Percentiles rank a stretch among this genome's conserved stretches.
phyloP scores from a whole-genome alignment of 2,888 invertebrate species.

The Seladonia tumulorum region DNA sequence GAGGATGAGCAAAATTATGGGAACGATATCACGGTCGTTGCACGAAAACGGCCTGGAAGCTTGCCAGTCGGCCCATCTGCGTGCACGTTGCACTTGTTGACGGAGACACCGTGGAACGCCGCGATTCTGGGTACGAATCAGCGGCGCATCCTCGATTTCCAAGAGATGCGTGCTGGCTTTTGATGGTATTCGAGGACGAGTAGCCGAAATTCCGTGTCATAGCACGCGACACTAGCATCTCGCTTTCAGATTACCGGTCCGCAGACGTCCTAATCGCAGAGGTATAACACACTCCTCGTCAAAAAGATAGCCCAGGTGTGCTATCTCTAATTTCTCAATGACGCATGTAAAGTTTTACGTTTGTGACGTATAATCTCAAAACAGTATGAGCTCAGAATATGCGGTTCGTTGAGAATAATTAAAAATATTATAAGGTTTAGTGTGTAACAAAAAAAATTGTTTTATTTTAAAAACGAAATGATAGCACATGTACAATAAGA shows the following conservation, averaged over 20 bases:
- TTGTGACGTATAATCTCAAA: too few species aligned
- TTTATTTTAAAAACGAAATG: too few species aligned
- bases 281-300: too few species aligned
- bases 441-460: too few species aligned
- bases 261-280: neutral
- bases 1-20: conserved; percentile 70
- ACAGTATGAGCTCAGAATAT: too few species aligned
- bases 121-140: conserved; percentile 56
- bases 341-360: too few species aligned
- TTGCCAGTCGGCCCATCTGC: conserved; percentile 74
- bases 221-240: neutral
- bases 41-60: conserved; percentile 75
- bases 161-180: conserved; percentile 24
- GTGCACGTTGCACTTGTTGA: conserved; percentile 70
- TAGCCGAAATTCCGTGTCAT: conserved; percentile 17
- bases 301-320: too few species aligned
- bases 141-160: conserved; percentile 51
- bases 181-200: conserved; percentile 13
- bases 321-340: too few species aligned
- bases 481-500: too few species aligned
- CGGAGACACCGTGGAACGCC: conserved; percentile 48
- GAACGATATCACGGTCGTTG: conserved; percentile 77
- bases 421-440: too few species aligned
- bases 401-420: too few species aligned
- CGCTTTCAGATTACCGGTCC: neutral